phyloP scores from a whole-genome alignment of 2,888 invertebrate genomes.

The Podabrus alpinus region DNA sequence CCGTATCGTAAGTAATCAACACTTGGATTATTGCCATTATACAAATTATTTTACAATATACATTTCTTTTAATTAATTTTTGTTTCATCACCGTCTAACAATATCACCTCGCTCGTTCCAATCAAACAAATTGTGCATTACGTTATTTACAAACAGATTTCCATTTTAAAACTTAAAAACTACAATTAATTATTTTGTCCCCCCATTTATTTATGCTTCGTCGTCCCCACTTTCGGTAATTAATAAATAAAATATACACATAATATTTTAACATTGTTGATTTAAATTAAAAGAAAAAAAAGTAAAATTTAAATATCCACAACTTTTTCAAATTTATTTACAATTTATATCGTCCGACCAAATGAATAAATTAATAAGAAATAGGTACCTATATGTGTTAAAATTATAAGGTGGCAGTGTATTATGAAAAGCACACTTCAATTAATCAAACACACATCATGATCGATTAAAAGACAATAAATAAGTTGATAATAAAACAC shows the following conservation, averaged over 20 bases:
- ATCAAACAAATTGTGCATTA: slow-evolving; percentile 3
- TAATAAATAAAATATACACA: slow-evolving; percentile 24
- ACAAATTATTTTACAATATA: slow-evolving; percentile 44
- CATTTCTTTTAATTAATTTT: slow-evolving; percentile 19
- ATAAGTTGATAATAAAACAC: not conserved
- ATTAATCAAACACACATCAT: not conserved
- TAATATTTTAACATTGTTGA: not conserved
- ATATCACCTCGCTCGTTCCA: slow-evolving; percentile 31
- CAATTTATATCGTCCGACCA: not conserved
- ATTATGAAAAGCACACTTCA: not conserved
- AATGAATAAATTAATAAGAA: not conserved
- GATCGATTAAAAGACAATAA: not conserved
- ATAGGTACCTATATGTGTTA: not conserved
- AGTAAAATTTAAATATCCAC: not conserved
- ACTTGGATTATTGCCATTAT: slow-evolving; percentile 45
- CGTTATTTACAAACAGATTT: slow-evolving; percentile 23
- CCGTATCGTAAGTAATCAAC: slow-evolving; percentile 37
- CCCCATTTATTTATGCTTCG: not conserved
- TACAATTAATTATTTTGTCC: not conserved
- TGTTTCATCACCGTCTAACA: slow-evolving; percentile 37
- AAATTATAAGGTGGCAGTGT: not conserved
- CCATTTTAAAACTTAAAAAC: slow-evolving; percentile 8
- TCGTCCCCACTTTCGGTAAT: not conserved
- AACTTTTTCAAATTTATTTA: not conserved
- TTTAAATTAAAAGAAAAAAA: not conserved